Evolutionary conservation across 2,888 invertebrate genomes (phyloP).

Genomic region (Bibio marci): DNA sequence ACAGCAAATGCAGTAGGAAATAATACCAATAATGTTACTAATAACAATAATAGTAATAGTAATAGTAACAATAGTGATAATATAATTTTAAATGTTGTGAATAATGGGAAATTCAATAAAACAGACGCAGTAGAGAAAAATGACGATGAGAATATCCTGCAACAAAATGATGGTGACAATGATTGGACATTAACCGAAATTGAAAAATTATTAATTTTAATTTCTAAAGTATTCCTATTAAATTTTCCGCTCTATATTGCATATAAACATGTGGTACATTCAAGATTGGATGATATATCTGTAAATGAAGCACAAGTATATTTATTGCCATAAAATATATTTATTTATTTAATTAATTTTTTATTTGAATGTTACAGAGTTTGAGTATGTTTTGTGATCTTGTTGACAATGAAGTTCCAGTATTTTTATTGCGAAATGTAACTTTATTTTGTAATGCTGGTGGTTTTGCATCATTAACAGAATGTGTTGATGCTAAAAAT

Average conservation of each 20-base stretch:
- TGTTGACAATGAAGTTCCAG: conserved; percentile 85
- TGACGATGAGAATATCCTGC: conserved; percentile 3
- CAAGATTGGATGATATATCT: conserved; percentile 64
- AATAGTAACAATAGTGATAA: background rate
- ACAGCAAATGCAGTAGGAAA: background rate
- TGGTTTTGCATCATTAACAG: conserved; percentile 72
- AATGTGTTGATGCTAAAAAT: conserved; percentile 66
- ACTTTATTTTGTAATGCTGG: conserved; percentile 83
- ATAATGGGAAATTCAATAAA: background rate
- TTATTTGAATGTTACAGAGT: conserved; percentile 32
- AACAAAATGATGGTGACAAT: conserved; percentile 21
- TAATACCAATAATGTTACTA: background rate
- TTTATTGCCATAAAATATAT: background rate
- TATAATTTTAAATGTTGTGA: background rate
- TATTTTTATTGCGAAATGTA: conserved; percentile 80
- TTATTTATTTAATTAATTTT: background rate
- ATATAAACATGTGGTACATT: conserved; percentile 67
- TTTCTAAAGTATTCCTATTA: conserved; percentile 74
- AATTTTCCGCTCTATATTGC: conserved; percentile 82
- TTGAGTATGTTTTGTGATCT: conserved; percentile 74
- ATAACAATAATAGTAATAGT: background rate
- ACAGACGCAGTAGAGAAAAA: background rate
- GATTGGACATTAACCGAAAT: conserved; percentile 71
- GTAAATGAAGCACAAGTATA: conserved; percentile 52
- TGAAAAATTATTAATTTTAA: conserved; percentile 73